Conservation (phyloP, 2,797 vertebrate species). For the Microctenopoma stevenorrisi region DNA sequence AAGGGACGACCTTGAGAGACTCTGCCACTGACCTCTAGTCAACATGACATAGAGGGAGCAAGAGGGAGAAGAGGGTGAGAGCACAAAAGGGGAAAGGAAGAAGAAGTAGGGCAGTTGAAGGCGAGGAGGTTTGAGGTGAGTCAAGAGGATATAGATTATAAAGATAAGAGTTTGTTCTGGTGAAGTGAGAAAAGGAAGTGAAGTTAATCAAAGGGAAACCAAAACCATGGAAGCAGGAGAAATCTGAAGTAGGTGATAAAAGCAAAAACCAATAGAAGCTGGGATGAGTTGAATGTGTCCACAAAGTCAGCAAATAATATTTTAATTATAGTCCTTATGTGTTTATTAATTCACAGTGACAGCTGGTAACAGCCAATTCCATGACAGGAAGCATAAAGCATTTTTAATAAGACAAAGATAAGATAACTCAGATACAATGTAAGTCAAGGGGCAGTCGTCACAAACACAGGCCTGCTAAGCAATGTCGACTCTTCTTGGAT, state of each 20-base stretch:
- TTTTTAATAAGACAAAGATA: background rate
- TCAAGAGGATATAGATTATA: background rate
- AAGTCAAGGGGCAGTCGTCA: background rate
- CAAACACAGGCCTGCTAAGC: background rate
- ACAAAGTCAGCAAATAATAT: background rate
- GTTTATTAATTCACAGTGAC: background rate
- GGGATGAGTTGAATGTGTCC: too few species aligned
- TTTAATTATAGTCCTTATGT: background rate
- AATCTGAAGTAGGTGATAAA: background rate
- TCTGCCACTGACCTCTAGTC: conserved; percentile 59
- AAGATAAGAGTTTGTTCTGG: background rate
- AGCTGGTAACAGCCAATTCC: conserved; percentile 11
- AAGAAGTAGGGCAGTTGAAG: background rate
- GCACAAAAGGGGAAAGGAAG: conserved; percentile 16
- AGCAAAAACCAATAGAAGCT: background rate
- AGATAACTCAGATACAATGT: background rate
- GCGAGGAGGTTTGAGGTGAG: conserved; percentile 2
- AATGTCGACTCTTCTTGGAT: background rate
- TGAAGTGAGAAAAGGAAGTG: conserved; percentile 13
- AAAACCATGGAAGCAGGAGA: conserved; percentile 5
- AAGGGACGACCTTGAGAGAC: conserved; percentile 74
- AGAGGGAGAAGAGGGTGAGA: conserved; percentile 11
- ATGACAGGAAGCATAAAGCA: background rate
- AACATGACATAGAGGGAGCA: conserved; percentile 20
- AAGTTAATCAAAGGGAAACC: conserved; percentile 1